Conservation (phyloP, 2,888 invertebrate genomes). For the Troides helena region DNA sequence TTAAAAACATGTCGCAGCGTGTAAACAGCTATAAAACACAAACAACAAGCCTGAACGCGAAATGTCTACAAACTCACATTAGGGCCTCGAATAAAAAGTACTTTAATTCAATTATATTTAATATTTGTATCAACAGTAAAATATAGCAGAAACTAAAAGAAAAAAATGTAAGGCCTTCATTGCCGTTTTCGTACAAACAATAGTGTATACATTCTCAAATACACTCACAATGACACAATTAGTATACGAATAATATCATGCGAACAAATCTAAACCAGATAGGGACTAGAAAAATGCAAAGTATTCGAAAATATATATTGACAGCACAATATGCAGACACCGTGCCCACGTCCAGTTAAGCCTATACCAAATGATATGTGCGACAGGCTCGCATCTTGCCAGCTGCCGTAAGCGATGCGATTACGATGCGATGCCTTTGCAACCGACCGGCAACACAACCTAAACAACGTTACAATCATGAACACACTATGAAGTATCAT, state of each 20-base stretch:
- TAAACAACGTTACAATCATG: constrained; percentile 45
- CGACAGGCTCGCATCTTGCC: constrained; percentile 31
- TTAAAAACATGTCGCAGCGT: constrained; percentile 11
- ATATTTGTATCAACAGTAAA: not conserved
- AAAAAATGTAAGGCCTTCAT: not conserved
- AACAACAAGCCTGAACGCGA: constrained; percentile 28
- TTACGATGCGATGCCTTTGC: constrained; percentile 41
- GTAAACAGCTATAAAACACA: constrained; percentile 26
- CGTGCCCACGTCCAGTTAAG: constrained; percentile 48
- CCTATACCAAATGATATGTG: constrained; percentile 65
- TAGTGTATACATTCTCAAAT: not conserved
- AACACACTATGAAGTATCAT: constrained; percentile 60
- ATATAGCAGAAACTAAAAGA: not conserved
- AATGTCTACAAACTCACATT: constrained; percentile 8
- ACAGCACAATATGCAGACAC: constrained; percentile 45
- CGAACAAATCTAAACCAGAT: constrained; percentile 57
- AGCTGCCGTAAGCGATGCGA: constrained; percentile 50
- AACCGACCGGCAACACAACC: constrained; percentile 44
- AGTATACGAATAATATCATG: constrained; percentile 48
- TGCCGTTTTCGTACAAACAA: constrained; percentile 6
- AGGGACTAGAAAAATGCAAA: constrained; percentile 79
- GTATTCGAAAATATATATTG: constrained; percentile 55
- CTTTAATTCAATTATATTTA: not conserved
- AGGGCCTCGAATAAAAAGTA: not conserved
- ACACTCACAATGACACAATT: constrained; percentile 32